These are phyloP conservation scores for Andrena bicolor DNA, from an alignment of 2,888 invertebrate genomes.

Conservation along the genomic window DNA sequence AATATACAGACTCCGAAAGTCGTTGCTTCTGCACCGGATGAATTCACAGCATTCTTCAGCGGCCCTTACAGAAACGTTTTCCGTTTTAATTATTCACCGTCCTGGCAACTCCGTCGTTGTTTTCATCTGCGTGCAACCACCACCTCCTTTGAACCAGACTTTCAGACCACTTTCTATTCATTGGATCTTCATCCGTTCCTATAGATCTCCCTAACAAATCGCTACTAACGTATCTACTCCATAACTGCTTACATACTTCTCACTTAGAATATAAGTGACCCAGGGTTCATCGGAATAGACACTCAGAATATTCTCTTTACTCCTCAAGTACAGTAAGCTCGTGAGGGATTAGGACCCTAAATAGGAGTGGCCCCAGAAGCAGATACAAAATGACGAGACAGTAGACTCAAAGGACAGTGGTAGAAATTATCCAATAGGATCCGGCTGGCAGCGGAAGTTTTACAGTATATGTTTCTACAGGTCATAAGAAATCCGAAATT, in stretches of 20 bases:
- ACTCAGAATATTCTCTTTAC: too few species aligned
- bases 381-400: too few species aligned
- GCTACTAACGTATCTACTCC: background rate
- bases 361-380: too few species aligned
- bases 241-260: background rate
- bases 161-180: constrained; percentile 5
- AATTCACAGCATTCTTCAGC: constrained; percentile 43
- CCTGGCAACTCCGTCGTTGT: constrained; percentile 45
- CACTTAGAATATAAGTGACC: too few species aligned
- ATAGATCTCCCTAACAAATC: constrained; percentile 2
- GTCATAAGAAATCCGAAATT: too few species aligned
- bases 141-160: constrained; percentile 4
- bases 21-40: constrained; percentile 47
- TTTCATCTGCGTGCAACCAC: constrained; percentile 34
- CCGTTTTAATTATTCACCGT: constrained; percentile 66
- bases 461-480: too few species aligned
- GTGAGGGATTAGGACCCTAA: too few species aligned
- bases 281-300: too few species aligned
- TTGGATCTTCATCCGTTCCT: constrained; percentile 10
- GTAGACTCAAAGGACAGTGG: too few species aligned
- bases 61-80: constrained; percentile 50
- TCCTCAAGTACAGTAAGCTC: too few species aligned
- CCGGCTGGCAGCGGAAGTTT: too few species aligned
- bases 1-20: constrained; percentile 56
- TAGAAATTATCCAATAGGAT: too few species aligned